Evolutionary conservation across 2,888 invertebrate genomes (phyloP).

Genomic region (Torymus texanus): DNA sequence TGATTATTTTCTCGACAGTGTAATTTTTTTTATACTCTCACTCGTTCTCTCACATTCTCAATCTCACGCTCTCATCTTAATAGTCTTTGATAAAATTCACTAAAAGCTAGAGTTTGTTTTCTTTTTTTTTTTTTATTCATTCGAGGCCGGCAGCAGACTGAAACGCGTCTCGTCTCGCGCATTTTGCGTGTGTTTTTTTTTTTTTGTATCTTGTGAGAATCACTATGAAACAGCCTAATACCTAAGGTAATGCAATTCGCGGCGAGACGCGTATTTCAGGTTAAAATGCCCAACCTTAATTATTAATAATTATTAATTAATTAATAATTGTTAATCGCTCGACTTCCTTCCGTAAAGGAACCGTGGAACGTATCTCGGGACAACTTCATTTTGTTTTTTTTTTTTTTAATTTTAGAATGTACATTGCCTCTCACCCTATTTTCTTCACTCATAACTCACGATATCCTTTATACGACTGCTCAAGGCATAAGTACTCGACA

Average conservation of each 20-base stretch:
- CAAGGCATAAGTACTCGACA: constrained; percentile 22
- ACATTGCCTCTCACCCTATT: neutral
- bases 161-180: constrained; percentile 35
- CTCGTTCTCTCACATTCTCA: neutral
- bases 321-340: neutral
- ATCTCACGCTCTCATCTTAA: neutral
- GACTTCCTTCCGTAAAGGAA: neutral
- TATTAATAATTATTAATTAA: neutral
- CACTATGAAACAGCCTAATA: constrained; percentile 47
- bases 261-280: constrained; percentile 38
- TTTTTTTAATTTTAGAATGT: constrained; percentile 29
- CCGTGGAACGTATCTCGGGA: neutral
- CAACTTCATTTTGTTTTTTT: neutral
- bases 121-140: constrained; percentile 18
- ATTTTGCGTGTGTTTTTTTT: constrained; percentile 3
- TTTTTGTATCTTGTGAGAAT: neutral
- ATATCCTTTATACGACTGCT: neutral
- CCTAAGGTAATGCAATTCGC: constrained; percentile 39
- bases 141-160: constrained; percentile 45
- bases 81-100: constrained; percentile 49
- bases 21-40: neutral
- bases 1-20: constrained; percentile 5
- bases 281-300: constrained; percentile 32
- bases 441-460: neutral
- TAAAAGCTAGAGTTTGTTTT: constrained; percentile 34